Evolutionary conservation across 2,888 invertebrate species (phyloP).

Genomic region (Euplexia lucipara): DNA sequence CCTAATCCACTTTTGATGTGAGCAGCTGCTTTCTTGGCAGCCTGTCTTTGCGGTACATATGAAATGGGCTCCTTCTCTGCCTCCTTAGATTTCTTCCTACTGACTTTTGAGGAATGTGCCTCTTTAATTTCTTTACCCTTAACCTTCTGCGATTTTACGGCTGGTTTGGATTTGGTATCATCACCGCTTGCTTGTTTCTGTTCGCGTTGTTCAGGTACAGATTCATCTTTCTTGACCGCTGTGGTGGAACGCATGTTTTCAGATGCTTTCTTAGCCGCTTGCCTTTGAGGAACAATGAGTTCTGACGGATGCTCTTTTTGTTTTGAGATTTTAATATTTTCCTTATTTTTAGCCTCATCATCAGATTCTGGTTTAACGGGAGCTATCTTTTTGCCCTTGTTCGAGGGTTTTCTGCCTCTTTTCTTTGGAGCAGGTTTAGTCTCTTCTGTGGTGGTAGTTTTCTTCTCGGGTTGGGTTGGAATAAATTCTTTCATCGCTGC

Average conservation of each 20-base stretch:
- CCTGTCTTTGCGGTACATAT: conserved; percentile 97
- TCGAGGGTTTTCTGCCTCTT: conserved; percentile 86
- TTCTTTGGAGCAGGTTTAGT: conserved; percentile 84
- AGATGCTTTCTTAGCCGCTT: conserved; percentile 97
- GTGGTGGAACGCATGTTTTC: conserved; percentile 95
- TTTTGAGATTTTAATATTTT: conserved; percentile 85
- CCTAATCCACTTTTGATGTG: conserved; percentile 96
- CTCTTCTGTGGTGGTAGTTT: conserved; percentile 71
- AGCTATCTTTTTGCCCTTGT: conserved; percentile 82
- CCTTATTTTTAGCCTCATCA: conserved; percentile 89
- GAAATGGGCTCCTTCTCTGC: conserved; percentile 93
- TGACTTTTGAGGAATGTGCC: conserved; percentile 78
- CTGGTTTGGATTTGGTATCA: conserved; percentile 79
- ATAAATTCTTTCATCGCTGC: conserved; percentile 96
- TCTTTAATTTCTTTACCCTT: conserved; percentile 88
- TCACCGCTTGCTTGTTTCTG: conserved; percentile 78
- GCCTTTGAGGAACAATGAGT: conserved; percentile 96
- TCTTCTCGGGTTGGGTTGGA: conserved; percentile 84
- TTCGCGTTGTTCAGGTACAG: conserved; percentile 66
- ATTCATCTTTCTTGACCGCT: conserved; percentile 85
- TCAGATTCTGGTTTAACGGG: conserved; percentile 78
- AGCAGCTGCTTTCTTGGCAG: conserved; percentile 97
- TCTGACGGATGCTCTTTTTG: conserved; percentile 93
- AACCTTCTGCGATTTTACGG: conserved; percentile 77
- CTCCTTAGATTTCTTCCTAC: conserved; percentile 91